Base-by-base conservation (phyloP, 2,113 vertebrate genomes). In the Rana temporaria region DNA sequence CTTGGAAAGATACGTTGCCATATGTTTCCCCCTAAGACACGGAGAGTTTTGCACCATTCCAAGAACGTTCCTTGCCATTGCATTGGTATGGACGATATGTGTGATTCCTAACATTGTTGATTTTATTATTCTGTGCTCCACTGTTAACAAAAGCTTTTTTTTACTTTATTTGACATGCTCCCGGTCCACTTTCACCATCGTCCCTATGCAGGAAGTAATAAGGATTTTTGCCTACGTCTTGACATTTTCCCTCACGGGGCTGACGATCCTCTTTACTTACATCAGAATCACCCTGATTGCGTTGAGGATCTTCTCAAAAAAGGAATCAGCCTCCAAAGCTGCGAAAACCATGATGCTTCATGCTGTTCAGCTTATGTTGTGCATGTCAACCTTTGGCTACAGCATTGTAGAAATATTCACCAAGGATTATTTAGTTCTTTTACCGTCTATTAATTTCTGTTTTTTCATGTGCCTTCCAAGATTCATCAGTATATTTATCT, bases 21-120 rank as follows among this genome's bases (percentile, higher is more conserved):
- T 81, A 26, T 81, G 79, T n/a, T 59, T 52, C 65, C 79, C 79
- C 4, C 30, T 81, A 12, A 22, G 67, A 11, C 67, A 81, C 56
- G 15, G 18, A n/a, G 15, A 48, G 16, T 5, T 70, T 7, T 81
- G 79, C n/a, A 71, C 79, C 55, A 3, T 30, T 7, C 67, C 42
- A 17, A 69, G 60, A n/a, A 17, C 52, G 16, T 9, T 30, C 20
- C 20, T 59, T 17, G 26, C 57, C 57, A 70, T 81, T 12, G 53
- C 55, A 5, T 17, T 60, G 24, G 48, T 70, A 8, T 81, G 79
- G 79, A 15, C 71, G 0, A 81, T 81, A 2, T 56, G 67, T 1
- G 11, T 70, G 17, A 38, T 81, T 26, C 79, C 79, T 2, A 52
- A 22, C 19, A 26, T 69, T 24, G 34, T 38, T 6, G 79, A 81